These are phyloP conservation scores for Chelon auratus DNA, from an alignment of 2,797 vertebrate genomes.

Conservation along the genomic window DNA sequence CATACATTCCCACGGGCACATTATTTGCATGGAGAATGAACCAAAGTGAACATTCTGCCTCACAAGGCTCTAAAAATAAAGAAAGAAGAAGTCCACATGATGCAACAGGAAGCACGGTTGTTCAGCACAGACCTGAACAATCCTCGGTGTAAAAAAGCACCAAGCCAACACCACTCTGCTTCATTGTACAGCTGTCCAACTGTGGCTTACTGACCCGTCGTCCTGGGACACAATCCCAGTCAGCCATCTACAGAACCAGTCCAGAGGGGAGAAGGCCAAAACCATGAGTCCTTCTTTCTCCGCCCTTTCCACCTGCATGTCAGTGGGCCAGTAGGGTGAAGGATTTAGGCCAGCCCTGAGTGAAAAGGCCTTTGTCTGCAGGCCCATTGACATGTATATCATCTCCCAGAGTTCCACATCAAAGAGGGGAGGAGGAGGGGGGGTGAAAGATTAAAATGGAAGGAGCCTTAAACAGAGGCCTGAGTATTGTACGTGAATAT, in stretches of 20 bases:
- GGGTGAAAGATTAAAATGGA: conserved; percentile 52
- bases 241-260: conserved; percentile 24
- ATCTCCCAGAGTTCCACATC: conserved; percentile 72
- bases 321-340: conserved; percentile 68
- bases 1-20: conserved; percentile 32
- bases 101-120: conserved; percentile 56
- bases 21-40: conserved; percentile 38
- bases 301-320: conserved; percentile 75
- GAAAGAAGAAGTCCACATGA: conserved; percentile 11
- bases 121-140: conserved; percentile 52
- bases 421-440: conserved; percentile 48
- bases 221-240: conserved; percentile 46
- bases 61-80: conserved; percentile 27
- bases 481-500: conserved; percentile 62
- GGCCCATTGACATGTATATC: conserved; percentile 85
- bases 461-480: conserved; percentile 57
- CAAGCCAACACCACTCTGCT: conserved; percentile 24
- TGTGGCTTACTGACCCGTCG: conserved; percentile 47
- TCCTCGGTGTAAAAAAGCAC: conserved; percentile 22
- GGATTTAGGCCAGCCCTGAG: conserved; percentile 66
- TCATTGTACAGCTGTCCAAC: conserved; percentile 63
- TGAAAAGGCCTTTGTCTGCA: conserved; percentile 83
- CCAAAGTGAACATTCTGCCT: conserved; percentile 64
- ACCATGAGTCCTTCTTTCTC: conserved; percentile 59
- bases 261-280: conserved; percentile 41